phyloP scores from a whole-genome alignment of 1,140 invertebrate genomes.

The Micrasema longulum region DNA sequence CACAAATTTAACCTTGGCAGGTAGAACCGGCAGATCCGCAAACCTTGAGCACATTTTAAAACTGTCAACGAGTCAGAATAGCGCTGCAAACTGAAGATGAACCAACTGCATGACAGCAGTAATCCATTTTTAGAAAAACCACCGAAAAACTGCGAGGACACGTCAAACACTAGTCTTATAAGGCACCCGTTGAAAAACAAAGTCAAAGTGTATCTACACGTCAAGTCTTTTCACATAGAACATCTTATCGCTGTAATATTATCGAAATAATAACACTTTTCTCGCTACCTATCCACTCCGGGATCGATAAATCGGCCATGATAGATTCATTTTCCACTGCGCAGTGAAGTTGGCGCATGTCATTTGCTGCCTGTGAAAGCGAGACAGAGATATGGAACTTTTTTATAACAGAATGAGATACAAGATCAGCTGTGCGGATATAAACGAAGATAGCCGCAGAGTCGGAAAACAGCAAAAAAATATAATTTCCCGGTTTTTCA shows the following conservation, averaged over 20 bases:
- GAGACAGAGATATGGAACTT: background rate
- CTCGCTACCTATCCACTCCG: slow-evolving; percentile 24
- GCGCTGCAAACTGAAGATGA: slow-evolving; percentile 10
- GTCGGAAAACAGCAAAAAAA: slow-evolving; percentile 27
- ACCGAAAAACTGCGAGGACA: slow-evolving; percentile 29
- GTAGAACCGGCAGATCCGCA: slow-evolving; percentile 10
- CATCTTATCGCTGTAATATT: slow-evolving; percentile 24
- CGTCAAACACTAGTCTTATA: slow-evolving; percentile 36
- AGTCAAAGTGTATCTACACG: slow-evolving; percentile 3
- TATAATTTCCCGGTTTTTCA: slow-evolving; percentile 18
- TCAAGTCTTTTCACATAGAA: slow-evolving; percentile 17
- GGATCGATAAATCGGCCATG: slow-evolving; percentile 44
- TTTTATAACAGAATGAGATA: background rate
- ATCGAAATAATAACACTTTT: slow-evolving; percentile 44
- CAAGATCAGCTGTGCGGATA: slow-evolving; percentile 34
- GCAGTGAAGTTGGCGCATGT: slow-evolving; percentile 42
- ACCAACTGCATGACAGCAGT: slow-evolving; percentile 44
- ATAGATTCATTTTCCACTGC: slow-evolving; percentile 44
- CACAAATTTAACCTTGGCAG: slow-evolving; percentile 23
- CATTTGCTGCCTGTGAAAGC: slow-evolving; percentile 3
- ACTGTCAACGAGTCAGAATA: slow-evolving; percentile 25
- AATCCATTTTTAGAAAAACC: slow-evolving; percentile 41
- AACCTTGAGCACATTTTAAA: slow-evolving; percentile 25
- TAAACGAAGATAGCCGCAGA: slow-evolving; percentile 32
- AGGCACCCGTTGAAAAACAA: slow-evolving; percentile 21